These are phyloP conservation scores for Xenus cinereus DNA, from an alignment of 2,113 vertebrate genomes.

Conservation along the genomic window DNA sequence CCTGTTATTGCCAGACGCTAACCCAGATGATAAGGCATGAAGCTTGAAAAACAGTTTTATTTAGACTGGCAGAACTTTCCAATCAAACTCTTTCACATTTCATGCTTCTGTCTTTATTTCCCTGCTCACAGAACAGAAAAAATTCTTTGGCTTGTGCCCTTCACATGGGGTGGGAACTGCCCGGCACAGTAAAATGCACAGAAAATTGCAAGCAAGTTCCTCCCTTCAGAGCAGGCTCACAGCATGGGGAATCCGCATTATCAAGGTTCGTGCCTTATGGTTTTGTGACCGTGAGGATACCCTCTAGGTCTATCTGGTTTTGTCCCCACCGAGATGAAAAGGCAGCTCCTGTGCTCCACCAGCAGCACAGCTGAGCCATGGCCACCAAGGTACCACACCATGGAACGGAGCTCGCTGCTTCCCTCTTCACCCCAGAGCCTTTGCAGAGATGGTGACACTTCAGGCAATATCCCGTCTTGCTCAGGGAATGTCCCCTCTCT, in stretches of 20 bases:
- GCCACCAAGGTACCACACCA: rapidly evolving
- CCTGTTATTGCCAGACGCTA: background rate
- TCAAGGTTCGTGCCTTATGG: background rate
- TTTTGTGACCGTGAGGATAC: background rate
- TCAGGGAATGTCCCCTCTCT: background rate
- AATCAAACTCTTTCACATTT: background rate
- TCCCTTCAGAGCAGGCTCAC: background rate
- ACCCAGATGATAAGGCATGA: background rate
- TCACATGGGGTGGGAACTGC: background rate
- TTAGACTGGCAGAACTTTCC: background rate
- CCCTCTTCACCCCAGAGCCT: background rate
- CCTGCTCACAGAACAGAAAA: background rate
- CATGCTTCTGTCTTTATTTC: background rate
- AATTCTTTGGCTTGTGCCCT: background rate
- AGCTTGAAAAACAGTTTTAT: background rate
- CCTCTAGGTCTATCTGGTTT: background rate
- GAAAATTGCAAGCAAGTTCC: background rate
- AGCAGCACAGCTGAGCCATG: background rate
- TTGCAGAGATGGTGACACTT: background rate
- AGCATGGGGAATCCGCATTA: background rate
- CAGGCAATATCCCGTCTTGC: background rate
- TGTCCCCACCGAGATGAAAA: background rate
- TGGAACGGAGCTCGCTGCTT: background rate
- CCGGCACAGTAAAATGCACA: background rate
- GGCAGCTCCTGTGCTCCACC: background rate